Percentiles rank a stretch among this genome's conserved stretches.
Conservation (phyloP, 2,797 vertebrate species). For the Epinephelus awoara region DNA sequence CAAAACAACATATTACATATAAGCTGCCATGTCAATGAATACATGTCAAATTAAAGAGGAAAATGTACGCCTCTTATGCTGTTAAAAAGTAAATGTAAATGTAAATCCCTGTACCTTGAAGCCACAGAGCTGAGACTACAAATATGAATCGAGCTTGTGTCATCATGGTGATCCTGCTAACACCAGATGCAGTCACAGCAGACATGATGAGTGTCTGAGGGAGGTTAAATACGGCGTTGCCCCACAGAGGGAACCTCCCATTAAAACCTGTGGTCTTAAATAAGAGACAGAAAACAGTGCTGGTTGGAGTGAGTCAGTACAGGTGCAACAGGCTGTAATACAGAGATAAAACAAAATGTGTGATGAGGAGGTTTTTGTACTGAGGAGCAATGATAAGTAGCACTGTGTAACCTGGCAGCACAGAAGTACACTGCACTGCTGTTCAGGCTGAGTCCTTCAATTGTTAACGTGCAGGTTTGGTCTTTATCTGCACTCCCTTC, state of each 20-base stretch:
- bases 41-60: neutral
- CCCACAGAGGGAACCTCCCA: conserved; percentile 24
- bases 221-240: neutral
- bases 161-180: neutral
- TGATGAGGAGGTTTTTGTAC: conserved; percentile 50
- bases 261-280: neutral
- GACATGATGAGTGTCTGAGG: neutral
- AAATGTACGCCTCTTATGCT: no score
- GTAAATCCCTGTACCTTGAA: conserved; percentile 25
- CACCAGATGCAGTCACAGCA: neutral
- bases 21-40: neutral
- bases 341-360: neutral
- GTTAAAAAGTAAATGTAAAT: no score
- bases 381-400: conserved; percentile 6
- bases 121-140: neutral
- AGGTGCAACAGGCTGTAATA: neutral
- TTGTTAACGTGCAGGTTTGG: conserved; percentile 35
- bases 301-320: neutral
- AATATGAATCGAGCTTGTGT: conserved; percentile 1
- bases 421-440: conserved; percentile 72
- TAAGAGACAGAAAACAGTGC: neutral
- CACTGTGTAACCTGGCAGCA: conserved; percentile 65
- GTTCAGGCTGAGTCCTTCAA: conserved; percentile 4
- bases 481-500: conserved; percentile 30
- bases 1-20: neutral